A percentile compares a stretch with the other conserved stretches of the same genome.
These are phyloP conservation scores for Myiopsitta monachus DNA, from an alignment of 2,113 vertebrate species.

Conservation along the genomic window DNA sequence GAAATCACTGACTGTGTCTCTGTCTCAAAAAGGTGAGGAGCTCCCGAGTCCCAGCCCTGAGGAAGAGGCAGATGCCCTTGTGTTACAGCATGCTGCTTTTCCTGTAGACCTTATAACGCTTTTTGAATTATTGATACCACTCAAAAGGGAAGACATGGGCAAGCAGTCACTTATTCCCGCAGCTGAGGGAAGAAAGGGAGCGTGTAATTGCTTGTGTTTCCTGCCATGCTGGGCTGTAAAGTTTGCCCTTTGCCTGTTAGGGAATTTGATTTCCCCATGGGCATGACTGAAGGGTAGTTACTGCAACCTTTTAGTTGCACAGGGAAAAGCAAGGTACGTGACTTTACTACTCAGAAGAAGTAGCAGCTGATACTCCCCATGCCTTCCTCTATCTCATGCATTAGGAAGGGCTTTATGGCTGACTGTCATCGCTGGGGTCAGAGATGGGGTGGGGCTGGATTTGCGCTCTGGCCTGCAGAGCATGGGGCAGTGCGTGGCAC, in stretches of 20 bases:
- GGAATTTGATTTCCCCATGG: neutral
- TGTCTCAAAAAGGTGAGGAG: neutral
- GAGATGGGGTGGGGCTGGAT: neutral
- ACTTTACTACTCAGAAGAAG: neutral
- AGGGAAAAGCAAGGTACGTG: neutral
- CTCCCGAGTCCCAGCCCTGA: accelerated
- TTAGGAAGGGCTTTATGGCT: too few relatives aligned
- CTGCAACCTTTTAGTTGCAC: neutral
- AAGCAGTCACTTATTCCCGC: neutral
- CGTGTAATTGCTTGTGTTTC: neutral
- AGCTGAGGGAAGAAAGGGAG: neutral
- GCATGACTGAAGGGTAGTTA: accelerated
- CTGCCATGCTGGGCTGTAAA: neutral
- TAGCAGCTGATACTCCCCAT: neutral
- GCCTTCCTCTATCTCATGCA: neutral
- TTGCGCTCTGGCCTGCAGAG: neutral
- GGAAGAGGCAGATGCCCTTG: neutral
- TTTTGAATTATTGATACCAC: slow-evolving; percentile 28
- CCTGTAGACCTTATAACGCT: neutral
- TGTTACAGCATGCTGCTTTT: neutral
- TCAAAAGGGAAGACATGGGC: neutral
- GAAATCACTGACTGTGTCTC: neutral
- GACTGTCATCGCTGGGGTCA: neutral
- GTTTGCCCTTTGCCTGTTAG: neutral
- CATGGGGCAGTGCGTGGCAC: accelerated